These are phyloP conservation scores for Agrilus planipennis DNA, from an alignment of 1,140 invertebrate species.

Conservation along the genomic window DNA sequence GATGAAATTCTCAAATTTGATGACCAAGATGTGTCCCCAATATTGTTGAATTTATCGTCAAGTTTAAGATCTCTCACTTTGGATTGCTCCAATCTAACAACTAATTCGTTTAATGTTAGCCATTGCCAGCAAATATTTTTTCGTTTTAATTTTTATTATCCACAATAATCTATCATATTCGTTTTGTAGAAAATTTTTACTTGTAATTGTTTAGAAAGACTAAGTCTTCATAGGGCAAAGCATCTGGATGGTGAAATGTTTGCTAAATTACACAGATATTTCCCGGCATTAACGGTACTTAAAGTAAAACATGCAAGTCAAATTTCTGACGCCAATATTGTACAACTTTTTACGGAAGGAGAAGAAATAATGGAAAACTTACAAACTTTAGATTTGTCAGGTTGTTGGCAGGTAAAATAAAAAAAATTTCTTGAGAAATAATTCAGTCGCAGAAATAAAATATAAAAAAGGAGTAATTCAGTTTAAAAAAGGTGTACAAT, in stretches of 20 bases:
- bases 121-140: slow-evolving; percentile 8
- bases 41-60: slow-evolving; percentile 9
- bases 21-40: slow-evolving; percentile 13
- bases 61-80: slow-evolving; percentile 11
- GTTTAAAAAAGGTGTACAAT: background rate
- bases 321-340: slow-evolving; percentile 10
- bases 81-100: slow-evolving; percentile 10
- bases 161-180: slow-evolving; percentile 2
- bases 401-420: slow-evolving; percentile 11
- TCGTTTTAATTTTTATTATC: background rate
- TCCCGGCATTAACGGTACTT: slow-evolving; percentile 11
- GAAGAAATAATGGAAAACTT: slow-evolving; percentile 10
- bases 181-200: slow-evolving; percentile 10
- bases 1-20: slow-evolving; percentile 3
- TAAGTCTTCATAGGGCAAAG: slow-evolving; percentile 11
- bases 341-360: slow-evolving; percentile 10
- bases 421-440: background rate
- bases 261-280: slow-evolving; percentile 9
- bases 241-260: slow-evolving; percentile 13
- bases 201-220: slow-evolving; percentile 11
- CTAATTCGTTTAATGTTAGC: slow-evolving; percentile 10
- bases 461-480: background rate
- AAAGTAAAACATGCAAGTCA: slow-evolving; percentile 13
- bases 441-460: background rate
- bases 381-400: slow-evolving; percentile 12